Evolutionary conservation across 2,113 vertebrate species (phyloP), one percentile per base, ranked within the genome.

Genomic region (Hippocampus abdominalis): DNA sequence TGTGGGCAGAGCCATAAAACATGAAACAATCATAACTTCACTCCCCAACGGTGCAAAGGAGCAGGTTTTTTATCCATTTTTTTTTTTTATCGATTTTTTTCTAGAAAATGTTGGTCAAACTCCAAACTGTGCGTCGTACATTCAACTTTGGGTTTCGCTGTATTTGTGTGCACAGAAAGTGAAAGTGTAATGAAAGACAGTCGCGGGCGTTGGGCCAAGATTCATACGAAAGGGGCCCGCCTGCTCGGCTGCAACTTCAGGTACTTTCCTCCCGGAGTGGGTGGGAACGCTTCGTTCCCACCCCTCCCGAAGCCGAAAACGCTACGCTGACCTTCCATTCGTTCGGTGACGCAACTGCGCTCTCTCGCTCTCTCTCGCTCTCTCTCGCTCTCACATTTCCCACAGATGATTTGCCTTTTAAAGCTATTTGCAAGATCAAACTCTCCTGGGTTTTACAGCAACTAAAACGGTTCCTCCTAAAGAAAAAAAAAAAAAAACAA

Each of bases 141-240:
- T n/a, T 23, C 4, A 21, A 9, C 11, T 23, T 56, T 56, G 3
- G 25, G 15, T 32, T 60, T 16, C 3, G 2, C 57, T 18, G 27
- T 18, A 60, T 32, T 32, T 32, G 57, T 32, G 27, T 32, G 25
- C 15, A 3, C 15, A 32, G 27, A 18, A 61, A 74, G 70, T 36
- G 66, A 80, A 79, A 70, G 68, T 70, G 65, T 80, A 77, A 81
- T 68, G 69, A 85, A 82, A 80, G 64, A 71, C 75, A 79, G 69
- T 69, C 53, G 16, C 0, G 9, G 78, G 74, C 76, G 39, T 42
- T 15, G n/a, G 12, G 68, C 81, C 84, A 84, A 75, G 32, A 36
- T 36, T 36, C 79, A 80, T 66, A 82, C 65, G 81, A 73, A 73
- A 54, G 44, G 64, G 32, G 64, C 69, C 60, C 80, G 67, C 68